Evolutionary conservation across 2,797 vertebrate species (phyloP).

Genomic region (Acanthis flammea): DNA sequence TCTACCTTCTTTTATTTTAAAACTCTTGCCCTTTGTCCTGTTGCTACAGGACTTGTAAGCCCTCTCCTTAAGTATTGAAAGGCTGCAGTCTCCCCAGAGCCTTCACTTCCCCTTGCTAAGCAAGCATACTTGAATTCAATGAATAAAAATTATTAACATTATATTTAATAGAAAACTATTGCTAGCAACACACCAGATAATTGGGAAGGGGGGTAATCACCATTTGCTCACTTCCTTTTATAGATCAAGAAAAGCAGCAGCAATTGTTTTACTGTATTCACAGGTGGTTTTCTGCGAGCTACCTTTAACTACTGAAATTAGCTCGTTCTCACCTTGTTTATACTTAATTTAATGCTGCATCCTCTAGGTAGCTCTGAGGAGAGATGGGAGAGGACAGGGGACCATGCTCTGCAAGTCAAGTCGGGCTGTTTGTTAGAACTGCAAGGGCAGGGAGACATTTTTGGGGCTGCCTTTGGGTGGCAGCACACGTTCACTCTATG

Average conservation of each 20-base stretch:
- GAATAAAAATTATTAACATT: neutral
- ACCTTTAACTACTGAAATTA: neutral
- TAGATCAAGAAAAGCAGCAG: neutral
- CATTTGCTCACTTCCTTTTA: neutral
- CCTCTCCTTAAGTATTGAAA: neutral
- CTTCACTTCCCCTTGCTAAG: neutral
- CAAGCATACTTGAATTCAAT: neutral
- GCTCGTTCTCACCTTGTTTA: neutral
- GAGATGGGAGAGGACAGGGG: neutral
- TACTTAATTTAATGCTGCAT: neutral
- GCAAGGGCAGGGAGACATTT: neutral
- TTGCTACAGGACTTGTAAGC: neutral
- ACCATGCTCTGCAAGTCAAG: neutral
- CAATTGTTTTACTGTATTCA: neutral
- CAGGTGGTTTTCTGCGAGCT: neutral
- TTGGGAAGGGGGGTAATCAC: rapidly evolving
- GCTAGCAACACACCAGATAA: neutral
- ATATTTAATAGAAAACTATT: neutral
- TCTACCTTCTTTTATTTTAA: neutral
- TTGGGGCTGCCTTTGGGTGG: slow-evolving; percentile 68
- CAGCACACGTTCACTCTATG: slow-evolving; percentile 67
- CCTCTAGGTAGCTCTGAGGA: neutral
- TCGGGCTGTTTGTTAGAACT: rapidly evolving
- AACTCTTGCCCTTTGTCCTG: neutral
- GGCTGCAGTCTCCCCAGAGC: neutral